A percentile compares a stretch with the other conserved stretches of the same genome.
Conservation (phyloP, 2,113 vertebrate genomes). For the Alaudala cheleensis region DNA sequence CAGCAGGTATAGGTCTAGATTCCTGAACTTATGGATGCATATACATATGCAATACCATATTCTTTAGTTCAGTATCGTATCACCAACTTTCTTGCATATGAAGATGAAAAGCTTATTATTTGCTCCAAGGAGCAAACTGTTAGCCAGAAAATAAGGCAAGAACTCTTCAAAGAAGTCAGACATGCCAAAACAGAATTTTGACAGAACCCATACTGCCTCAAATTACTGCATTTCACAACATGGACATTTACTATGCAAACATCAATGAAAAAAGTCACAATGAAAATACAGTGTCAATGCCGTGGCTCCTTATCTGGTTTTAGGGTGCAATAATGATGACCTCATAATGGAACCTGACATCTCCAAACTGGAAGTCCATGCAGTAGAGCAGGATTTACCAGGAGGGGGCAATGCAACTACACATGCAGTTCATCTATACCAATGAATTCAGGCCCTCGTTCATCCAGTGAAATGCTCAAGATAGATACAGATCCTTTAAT, state of each 20-base stretch:
- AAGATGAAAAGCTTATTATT: neutral
- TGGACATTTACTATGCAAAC: neutral
- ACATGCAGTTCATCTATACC: neutral
- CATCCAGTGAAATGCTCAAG: neutral
- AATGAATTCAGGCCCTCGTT: neutral
- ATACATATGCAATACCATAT: neutral
- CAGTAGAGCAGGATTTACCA: constrained; percentile 7
- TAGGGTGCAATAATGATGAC: neutral
- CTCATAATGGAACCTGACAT: neutral
- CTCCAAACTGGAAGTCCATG: neutral
- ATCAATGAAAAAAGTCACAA: neutral
- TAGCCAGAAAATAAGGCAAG: neutral
- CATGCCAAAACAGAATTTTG: neutral
- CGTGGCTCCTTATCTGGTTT: neutral
- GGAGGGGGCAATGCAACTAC: constrained; percentile 63
- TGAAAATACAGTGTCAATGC: neutral
- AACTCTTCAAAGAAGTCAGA: neutral
- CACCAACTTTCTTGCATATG: neutral
- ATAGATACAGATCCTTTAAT: neutral
- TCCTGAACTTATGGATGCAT: neutral
- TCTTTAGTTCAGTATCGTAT: neutral
- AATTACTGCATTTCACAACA: neutral
- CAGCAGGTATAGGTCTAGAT: neutral
- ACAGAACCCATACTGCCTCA: neutral
- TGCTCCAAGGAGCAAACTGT: neutral